A percentile compares a stretch with the other conserved stretches of the same genome.
These are phyloP conservation scores for Mycalesis mineus DNA, from an alignment of 2,888 invertebrate genomes.

Conservation along the genomic window DNA sequence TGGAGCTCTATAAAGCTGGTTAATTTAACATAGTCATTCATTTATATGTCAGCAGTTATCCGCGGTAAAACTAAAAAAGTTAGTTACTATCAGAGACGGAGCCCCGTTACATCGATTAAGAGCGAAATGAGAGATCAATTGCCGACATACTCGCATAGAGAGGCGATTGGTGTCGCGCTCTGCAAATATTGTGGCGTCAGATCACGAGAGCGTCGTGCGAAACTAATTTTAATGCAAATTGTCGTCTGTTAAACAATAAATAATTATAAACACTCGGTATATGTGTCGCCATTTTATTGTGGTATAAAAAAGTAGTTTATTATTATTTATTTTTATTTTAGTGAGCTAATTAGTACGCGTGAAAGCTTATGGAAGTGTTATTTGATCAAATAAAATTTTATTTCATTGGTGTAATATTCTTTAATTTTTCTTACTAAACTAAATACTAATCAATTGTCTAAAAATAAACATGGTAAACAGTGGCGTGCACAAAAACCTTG, in stretches of 20 bases:
- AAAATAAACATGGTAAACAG: too few species aligned
- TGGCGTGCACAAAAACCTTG: too few species aligned
- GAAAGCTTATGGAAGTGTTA: too few species aligned
- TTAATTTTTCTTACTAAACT: too few species aligned
- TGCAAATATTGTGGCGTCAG: slow-evolving; percentile 19
- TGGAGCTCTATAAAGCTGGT: too few species aligned
- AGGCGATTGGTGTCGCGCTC: slow-evolving; percentile 9
- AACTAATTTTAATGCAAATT: slow-evolving; percentile 16
- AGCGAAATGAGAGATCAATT: slow-evolving; percentile 30
- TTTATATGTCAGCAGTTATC: background rate
- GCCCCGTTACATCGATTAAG: slow-evolving; percentile 41
- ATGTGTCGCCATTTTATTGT: too few species aligned
- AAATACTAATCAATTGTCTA: too few species aligned
- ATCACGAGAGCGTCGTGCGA: slow-evolving; percentile 15
- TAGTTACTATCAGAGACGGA: slow-evolving; percentile 10
- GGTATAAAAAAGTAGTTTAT: too few species aligned
- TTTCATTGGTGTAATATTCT: too few species aligned
- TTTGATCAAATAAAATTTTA: too few species aligned
- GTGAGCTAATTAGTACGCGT: too few species aligned
- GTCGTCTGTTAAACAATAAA: slow-evolving; percentile 1
- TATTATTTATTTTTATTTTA: too few species aligned
- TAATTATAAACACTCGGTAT: background rate
- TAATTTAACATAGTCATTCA: background rate
- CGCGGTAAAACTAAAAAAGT: background rate
- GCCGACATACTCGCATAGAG: slow-evolving; percentile 3